Base-by-base conservation (phyloP, 2,113 vertebrate species). In the Pituophis catenifer region DNA sequence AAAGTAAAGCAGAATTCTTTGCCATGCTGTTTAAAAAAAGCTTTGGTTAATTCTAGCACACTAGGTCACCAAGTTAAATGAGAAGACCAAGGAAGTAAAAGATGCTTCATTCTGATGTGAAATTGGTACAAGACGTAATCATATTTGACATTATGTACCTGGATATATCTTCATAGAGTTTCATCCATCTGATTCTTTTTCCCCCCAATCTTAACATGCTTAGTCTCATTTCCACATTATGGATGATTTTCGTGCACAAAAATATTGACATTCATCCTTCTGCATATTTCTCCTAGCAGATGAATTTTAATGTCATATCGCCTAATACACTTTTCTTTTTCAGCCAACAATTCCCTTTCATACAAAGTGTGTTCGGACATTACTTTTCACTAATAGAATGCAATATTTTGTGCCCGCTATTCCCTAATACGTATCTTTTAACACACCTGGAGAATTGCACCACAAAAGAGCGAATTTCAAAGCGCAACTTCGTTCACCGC, bases 11-110 rank as follows among this genome's bases (percentile, higher is more conserved):
- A 21, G 11, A 86, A 48, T 8, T 48, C 11, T n/a, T 65, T n/a
- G 29, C 62, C 11, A 65, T 12, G 29, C 88, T 95, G 95, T 94
- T 89, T 33, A 3, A 58, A 62, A 91, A 97, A 97, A 94, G 93
- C 95, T 94, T 54, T 94, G 90, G 92, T 95, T 94, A 91, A 90
- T 90, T 94, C 94, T 90, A 91, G 94, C 94, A 94, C 88, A 95
- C 94, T 86, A 94, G 89, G 75, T 92, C 93, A 94, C 65, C 23
- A 33, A 94, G 95, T 95, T 95, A 93, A 62, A 65, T 94, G 96
- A 93, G 95, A 96, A 93, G 95, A n/a, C 29, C 57, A 89, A 53
- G 54, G 52, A 55, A 55, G n/a, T 88, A 29, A 88, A 88, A 57
- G 54, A 21, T 4, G 38, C 11, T 89, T 33, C 13, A 55, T 58